phyloP scores from a whole-genome alignment of 2,113 vertebrate species.

The Neopipo cinnamomea region DNA sequence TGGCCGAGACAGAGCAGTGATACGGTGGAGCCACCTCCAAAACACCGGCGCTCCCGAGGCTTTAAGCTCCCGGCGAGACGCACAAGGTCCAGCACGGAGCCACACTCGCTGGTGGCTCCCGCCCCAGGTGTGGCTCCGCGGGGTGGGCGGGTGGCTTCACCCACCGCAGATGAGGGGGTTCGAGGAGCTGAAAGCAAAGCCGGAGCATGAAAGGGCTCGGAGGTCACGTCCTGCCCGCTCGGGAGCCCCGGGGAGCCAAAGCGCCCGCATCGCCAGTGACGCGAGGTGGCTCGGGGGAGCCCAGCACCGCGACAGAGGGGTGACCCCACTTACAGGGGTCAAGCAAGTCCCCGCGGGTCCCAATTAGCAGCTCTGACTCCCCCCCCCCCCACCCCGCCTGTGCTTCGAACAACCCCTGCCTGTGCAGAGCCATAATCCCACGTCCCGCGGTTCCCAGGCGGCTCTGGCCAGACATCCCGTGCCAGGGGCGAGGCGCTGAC shows the following conservation, averaged over 20 bases:
- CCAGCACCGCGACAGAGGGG: not conserved
- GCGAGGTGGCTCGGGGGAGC: not conserved
- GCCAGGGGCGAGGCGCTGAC: not conserved
- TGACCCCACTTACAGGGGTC: not conserved
- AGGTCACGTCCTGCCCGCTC: not conserved
- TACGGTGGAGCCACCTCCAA: not conserved
- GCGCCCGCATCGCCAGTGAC: not conserved
- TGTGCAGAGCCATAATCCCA: not conserved
- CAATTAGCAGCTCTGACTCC: not conserved
- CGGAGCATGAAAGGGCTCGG: not conserved
- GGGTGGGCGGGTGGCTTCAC: not conserved
- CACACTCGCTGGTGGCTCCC: fast-evolving
- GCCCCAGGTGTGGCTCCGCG: not conserved
- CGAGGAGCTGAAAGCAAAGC: not conserved
- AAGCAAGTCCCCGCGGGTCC: not conserved
- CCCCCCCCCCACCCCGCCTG: fast-evolving
- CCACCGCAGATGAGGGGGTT: fast-evolving
- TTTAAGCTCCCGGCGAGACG: not conserved
- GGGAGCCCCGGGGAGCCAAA: not conserved
- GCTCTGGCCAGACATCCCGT: not conserved
- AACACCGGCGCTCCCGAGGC: not conserved
- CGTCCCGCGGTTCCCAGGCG: not conserved
- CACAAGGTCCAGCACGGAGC: not conserved
- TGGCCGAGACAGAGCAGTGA: not conserved
- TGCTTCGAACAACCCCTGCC: not conserved